Evolutionary conservation across 2,797 vertebrate genomes (phyloP), one percentile per base, ranked within the genome.

Genomic region (Sarcophilus harrisii): DNA sequence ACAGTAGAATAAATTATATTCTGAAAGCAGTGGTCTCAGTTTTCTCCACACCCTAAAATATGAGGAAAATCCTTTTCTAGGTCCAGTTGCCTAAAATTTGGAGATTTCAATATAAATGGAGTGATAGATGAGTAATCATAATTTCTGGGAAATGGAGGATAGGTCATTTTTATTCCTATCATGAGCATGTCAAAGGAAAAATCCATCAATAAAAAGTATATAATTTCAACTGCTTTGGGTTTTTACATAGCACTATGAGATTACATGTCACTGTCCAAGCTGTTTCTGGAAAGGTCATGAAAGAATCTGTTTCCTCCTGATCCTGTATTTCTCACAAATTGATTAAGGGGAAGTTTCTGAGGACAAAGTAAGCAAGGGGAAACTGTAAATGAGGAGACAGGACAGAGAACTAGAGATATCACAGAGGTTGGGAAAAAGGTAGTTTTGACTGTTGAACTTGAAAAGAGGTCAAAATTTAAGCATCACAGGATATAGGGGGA

Each of bases 201-300:
- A 21, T 24, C 52, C 30, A 32, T 90, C 27, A 55, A 90, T 55
- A 18, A 52, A 90, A 90, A 55, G 4, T 29, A 32, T 58, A 18
- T 4, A 14, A 52, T 92, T 94, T 94, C 92, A 93, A 92, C 52
- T 18, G 87, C 91, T 66, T 49, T 58, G 55, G 30, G 1, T 93
- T 91, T 96, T 45, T n/a, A 54, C 93, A 32, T 55, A 94, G 27
- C 52, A 73, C 91, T 0, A 0, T 45, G 16, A 87, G 12, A 18
- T 94, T 92, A 94, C 16, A 38, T 95, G 73, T 91, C 95, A 94
- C 95, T 98, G 66, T 93, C 96, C 96, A 62, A 93, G 96, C 91
- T 96, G 29, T 57, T 91, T 28, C 0, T 58, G 59, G 92, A 2
- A 1, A 52, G 29, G 52, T 12, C 5, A 92, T 93, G 16, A 57